Evolutionary conservation across 2,888 invertebrate species (phyloP).

Genomic region (Aphodius granarius): DNA sequence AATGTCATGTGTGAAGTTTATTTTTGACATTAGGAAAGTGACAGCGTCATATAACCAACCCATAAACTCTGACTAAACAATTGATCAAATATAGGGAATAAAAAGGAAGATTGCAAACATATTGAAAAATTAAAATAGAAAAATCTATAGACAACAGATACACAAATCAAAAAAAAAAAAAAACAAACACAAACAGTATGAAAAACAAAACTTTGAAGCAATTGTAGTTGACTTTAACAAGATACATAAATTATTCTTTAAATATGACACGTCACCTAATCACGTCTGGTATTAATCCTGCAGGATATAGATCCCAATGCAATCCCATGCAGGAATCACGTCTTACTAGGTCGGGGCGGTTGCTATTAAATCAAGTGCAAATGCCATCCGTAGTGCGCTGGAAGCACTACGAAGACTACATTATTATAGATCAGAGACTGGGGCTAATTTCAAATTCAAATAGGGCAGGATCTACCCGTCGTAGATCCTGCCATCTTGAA

Average conservation of each 20-base stretch:
- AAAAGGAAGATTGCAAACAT: no score
- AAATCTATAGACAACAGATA: no score
- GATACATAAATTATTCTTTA: no score
- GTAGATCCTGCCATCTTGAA: neutral
- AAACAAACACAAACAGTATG: no score
- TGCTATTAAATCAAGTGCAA: constrained; percentile 6
- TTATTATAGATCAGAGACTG: neutral
- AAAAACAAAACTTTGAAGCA: no score
- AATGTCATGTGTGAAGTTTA: neutral
- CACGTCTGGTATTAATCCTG: neutral
- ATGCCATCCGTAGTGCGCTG: neutral
- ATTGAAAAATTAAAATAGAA: no score
- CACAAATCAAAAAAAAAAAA: no score
- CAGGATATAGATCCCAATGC: neutral
- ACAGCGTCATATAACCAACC: neutral
- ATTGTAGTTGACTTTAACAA: no score
- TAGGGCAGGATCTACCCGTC: neutral
- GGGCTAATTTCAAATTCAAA: constrained; percentile 13
- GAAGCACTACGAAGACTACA: neutral
- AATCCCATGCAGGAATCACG: neutral
- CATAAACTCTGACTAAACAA: no score
- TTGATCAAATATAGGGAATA: no score
- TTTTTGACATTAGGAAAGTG: neutral
- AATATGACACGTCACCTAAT: neutral
- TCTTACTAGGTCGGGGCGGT: neutral